These are phyloP conservation scores for Acropora tenuis DNA, from an alignment of 64 coral and sea anemone genomes.

Conservation along the genomic window DNA sequence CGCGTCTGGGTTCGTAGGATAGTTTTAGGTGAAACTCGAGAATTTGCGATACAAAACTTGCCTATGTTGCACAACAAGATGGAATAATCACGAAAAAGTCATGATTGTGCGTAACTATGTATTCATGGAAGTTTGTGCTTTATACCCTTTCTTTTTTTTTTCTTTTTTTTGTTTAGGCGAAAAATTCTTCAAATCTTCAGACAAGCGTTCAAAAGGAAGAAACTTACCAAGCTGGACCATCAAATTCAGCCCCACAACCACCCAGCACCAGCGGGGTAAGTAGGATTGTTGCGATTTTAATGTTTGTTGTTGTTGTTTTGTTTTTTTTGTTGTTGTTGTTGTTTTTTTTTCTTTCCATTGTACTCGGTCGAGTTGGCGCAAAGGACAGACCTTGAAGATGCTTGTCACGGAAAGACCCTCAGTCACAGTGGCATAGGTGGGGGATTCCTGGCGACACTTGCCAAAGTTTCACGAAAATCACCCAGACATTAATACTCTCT, in stretches of 20 bases:
- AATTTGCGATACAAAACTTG: too few species aligned
- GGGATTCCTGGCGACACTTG: not conserved
- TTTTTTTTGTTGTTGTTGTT: not conserved
- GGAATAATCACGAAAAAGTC: too few species aligned
- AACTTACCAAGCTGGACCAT: not conserved
- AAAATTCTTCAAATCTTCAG: not conserved
- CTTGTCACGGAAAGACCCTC: too few species aligned
- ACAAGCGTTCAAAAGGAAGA: conserved; percentile 7
- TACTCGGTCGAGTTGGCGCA: not conserved
- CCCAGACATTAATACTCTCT: too few species aligned
- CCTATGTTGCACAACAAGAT: too few species aligned
- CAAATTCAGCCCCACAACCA: not conserved
- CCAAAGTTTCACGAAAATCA: not conserved
- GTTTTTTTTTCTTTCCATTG: not conserved
- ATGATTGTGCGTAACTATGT: too few species aligned
- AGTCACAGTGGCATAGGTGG: too few species aligned
- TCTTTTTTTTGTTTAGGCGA: not conserved
- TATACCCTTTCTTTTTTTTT: not conserved
- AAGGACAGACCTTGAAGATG: not conserved
- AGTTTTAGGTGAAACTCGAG: too few species aligned
- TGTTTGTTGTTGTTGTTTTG: not conserved
- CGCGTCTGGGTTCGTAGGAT: too few species aligned
- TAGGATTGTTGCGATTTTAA: not conserved
- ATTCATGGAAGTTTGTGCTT: too few species aligned
- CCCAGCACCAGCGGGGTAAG: conserved; percentile 15